Evolutionary conservation across 2,797 vertebrate species (phyloP), one percentile per base, ranked within the genome.

Genomic region (Poecilia gillii): DNA sequence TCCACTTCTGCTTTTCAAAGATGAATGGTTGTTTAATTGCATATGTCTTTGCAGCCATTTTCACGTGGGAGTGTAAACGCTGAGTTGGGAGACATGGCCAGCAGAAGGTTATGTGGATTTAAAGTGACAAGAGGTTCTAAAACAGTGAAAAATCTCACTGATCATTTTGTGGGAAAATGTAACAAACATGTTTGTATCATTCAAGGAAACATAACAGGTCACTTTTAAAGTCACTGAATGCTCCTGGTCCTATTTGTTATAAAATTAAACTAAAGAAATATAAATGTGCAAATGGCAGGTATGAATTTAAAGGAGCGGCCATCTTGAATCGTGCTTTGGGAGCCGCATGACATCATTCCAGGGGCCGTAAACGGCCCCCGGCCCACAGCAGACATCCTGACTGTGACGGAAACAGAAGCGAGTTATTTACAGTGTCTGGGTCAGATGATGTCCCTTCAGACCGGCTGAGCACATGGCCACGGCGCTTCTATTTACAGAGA

Each of bases 401-500:
- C 18, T 23, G 49, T 2, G 49, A 23, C 6, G 49, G 9, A 55
- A 55, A 55, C 20, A 25, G 20, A 55, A 25, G 51, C 51, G 20
- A n/a, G 20, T 55, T 55, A 11, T 55, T 55, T 55, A n/a, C 33
- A 3, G 39, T 13, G 23, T 43, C 39, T 43, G 20, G 66, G 39
- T 68, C 66, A 43, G 66, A 5, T 25, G 36, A 68, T 39, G 13
- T 66, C 62, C 33, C 16, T 11, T 39, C 36, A 41, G 9, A 36
- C 33, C 11, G 5, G 66, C 20, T 36, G 25, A 14, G 1, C 23
- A 43, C 25, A 41, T 41, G 39, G 43, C 39, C 39, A 28, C 5
- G 18, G 25, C 6, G 20, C 43, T n/a, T n/a, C 23, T 43, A 66
- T 81, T 73, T 85, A 64, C 70, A 62, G 28, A 53, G 12, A 41